Evolutionary conservation across 2,113 vertebrate genomes (phyloP), one percentile per base, ranked within the genome.

Genomic region (Antechinus flavipes): DNA sequence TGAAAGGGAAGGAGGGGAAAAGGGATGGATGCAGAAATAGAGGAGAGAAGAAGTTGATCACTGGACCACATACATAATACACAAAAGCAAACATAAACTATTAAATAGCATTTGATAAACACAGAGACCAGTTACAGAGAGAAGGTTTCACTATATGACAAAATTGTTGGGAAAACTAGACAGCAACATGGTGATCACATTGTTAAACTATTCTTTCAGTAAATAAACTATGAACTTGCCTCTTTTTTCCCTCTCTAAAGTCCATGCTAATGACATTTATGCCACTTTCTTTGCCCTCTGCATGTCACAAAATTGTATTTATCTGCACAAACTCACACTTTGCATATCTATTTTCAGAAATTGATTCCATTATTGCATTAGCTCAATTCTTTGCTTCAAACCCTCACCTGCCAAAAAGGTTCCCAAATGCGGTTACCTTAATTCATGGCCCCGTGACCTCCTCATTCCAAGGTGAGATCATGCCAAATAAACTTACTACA

Each of bases 381-480:
- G 54, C 26, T 97, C 47, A 11, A 91, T 97, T 94, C 94, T 96
- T 91, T 96, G 95, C 49, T 50, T 49, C 25, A 58, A 97, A 95
- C 94, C 56, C 93, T 97, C 68, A 97, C 96, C 95, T 98, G 95
- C 19, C 19, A 84, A 97, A 97, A 96, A 84, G 2, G 76, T 94
- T 46, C 90, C 96, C 96, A 30, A 95, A 93, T 96, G 50, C 94
- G 92, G 91, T 96, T 95, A 92, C 92, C 90, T 93, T 96, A 96
- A 96, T 97, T 97, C 95, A 96, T 97, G 97, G 96, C 96, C 97
- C 96, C 97, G 89, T 97, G 98, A 98, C 97, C 95, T 90, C 54
- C n/a, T 42, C 35, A 42, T 22, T 42, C 14, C 6, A 84, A 84
- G 68, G 68, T 84, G 68, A 84, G 35, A 76, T 96, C 46, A 22